phyloP scores from a whole-genome alignment of 1,140 invertebrate genomes.

The Heliconius melpomene region DNA sequence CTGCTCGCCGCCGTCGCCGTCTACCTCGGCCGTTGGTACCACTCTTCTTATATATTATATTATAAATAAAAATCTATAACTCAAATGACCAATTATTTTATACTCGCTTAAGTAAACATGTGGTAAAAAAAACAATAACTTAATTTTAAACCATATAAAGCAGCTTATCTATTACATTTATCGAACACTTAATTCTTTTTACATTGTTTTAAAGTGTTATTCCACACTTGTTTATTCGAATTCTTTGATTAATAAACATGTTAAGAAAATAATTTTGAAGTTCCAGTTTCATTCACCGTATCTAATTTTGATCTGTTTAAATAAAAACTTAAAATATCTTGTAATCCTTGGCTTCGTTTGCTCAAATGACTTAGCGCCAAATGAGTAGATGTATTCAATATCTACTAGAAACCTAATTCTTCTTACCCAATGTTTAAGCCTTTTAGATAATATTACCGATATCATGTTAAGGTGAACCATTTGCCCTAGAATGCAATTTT shows the following conservation, averaged over 20 bases:
- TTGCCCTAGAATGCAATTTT: background rate
- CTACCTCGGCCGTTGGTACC: constrained; percentile 93
- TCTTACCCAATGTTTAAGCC: background rate
- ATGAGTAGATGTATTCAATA: constrained; percentile 26
- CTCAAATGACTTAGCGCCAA: constrained; percentile 25
- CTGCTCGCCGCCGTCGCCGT: constrained; percentile 90
- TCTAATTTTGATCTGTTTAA: background rate
- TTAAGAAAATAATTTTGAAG: constrained; percentile 6
- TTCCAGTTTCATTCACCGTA: background rate
- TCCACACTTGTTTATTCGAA: too few species aligned
- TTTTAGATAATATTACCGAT: constrained; percentile 9
- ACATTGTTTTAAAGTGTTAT: too few species aligned
- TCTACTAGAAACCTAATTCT: constrained; percentile 18
- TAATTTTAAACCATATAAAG: too few species aligned
- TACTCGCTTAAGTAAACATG: too few species aligned
- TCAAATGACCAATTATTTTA: too few species aligned
- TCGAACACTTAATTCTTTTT: too few species aligned
- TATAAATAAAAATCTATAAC: background rate
- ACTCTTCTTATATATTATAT: constrained; percentile 29
- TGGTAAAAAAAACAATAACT: too few species aligned
- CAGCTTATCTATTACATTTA: too few species aligned
- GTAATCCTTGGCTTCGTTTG: constrained; percentile 40
- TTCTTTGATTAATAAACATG: background rate
- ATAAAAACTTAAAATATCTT: constrained; percentile 15
- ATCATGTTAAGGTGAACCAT: constrained; percentile 4